Percentiles rank a stretch among this genome's conserved stretches.
Evolutionary conservation across 64 coral and sea anemone species (phyloP).

Genomic region (Stylophora pistillata): DNA sequence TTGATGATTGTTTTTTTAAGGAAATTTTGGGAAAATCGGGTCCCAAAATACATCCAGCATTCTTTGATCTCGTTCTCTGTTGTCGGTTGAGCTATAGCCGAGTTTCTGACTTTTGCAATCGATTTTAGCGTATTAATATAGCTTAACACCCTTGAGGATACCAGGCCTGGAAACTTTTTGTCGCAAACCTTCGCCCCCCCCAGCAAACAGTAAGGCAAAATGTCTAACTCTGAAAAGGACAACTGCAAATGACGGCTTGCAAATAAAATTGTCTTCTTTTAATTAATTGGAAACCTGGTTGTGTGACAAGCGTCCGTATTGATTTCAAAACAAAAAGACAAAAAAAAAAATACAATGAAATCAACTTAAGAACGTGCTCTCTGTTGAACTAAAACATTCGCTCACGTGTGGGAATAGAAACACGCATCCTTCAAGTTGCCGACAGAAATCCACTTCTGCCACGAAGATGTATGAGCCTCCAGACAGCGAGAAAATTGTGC

Average conservation of each 20-base stretch:
- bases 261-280: constrained; percentile 10
- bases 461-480: neutral
- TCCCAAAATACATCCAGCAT: neutral
- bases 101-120: neutral
- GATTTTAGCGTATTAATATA: neutral
- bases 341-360: neutral
- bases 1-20: neutral
- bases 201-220: neutral
- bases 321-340: neutral
- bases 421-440: neutral
- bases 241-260: neutral
- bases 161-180: neutral
- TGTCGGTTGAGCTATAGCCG: neutral
- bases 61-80: neutral
- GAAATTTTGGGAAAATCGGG: neutral
- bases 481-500: neutral
- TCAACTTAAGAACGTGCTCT: neutral
- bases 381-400: neutral
- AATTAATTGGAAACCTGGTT: constrained; percentile 25
- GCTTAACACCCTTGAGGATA: neutral
- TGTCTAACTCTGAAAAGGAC: neutral
- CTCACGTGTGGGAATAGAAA: neutral
- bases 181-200: neutral
- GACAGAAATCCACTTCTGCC: too few relatives aligned
- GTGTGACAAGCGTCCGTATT: neutral